Evolutionary conservation across 1,140 invertebrate genomes (phyloP), one percentile per base, ranked within the genome.

Genomic region (Lepidurus packardi): DNA sequence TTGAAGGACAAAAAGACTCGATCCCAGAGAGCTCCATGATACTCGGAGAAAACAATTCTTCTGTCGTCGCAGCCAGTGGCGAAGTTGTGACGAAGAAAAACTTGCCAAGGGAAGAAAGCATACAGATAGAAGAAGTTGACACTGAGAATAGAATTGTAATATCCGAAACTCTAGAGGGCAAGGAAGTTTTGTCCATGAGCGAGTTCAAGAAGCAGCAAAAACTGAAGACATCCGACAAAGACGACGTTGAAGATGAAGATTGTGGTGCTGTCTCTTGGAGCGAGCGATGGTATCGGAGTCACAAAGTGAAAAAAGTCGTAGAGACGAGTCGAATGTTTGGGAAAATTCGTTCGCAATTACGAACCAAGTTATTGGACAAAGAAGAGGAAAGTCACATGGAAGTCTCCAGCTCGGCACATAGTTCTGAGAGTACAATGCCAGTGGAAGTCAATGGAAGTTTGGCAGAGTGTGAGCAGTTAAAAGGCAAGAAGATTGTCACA

Each of bases 151-250:
- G 53, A 65, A 13, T 65, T 21, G 53, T 21, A 65, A 65, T 65
- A 65, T 65, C 53, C 6, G 53, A 65, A 65, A 65, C 53, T 65
- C 8, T 21, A 65, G 53, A 65, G 21, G 53, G 16, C 53, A 65
- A 8, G 53, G 53, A 65, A 65, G 53, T 65, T 65, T 65, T 65
- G 8, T 65, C 53, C 13, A 65, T 65, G 53, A 65, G 53, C 13
- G 53, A 65, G 53, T 65, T 65, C 53, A 65, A 65, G 53, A 9
- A 65, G 53, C 53, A 65, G 53, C 53, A 65, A 65, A 65, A 21
- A 65, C 13, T 65, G 6, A 21, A 65, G 21, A 65, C 16, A 65
- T 65, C 53, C 21, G 7, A 13, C 21, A 10, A 47, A 47, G 45
- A 47, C 45, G 45, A 16, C 45, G 45, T 11, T 47, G 53, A 65